phyloP scores from a whole-genome alignment of 2,888 invertebrate genomes.

The Microctonus brassicae region DNA sequence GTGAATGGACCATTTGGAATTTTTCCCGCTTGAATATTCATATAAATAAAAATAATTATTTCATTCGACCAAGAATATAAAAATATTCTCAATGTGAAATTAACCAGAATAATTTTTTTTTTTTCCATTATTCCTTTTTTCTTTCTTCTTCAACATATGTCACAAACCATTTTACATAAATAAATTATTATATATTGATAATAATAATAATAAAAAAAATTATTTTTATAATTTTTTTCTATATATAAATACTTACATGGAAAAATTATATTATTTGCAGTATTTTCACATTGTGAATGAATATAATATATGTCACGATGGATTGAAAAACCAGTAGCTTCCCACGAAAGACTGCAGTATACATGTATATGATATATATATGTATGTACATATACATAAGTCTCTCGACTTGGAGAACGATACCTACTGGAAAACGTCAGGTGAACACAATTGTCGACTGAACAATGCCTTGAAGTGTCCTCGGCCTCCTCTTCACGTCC shows the following conservation, averaged over 20 bases:
- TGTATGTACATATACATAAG: conserved; percentile 4
- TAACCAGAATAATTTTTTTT: background rate
- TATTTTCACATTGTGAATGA: background rate
- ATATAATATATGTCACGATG: background rate
- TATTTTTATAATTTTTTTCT: background rate
- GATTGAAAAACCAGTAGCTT: background rate
- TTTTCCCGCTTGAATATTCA: background rate
- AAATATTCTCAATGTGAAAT: too few relatives aligned
- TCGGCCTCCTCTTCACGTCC: conserved; percentile 38
- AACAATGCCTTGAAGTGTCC: conserved; percentile 35
- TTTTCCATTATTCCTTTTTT: too few relatives aligned
- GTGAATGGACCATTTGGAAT: conserved; percentile 14
- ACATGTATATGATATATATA: background rate
- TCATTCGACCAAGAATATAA: too few relatives aligned
- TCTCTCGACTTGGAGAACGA: background rate
- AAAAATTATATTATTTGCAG: too few relatives aligned
- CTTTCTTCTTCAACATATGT: background rate
- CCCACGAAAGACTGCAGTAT: background rate
- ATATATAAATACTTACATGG: too few relatives aligned
- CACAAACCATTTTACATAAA: background rate
- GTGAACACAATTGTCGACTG: conserved; percentile 37
- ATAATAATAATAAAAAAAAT: background rate
- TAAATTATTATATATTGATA: too few relatives aligned
- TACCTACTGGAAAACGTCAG: conserved; percentile 28
- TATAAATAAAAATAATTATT: background rate